Base-by-base conservation (phyloP, 2,797 vertebrate species). In the Oreochromis mossambicus region DNA sequence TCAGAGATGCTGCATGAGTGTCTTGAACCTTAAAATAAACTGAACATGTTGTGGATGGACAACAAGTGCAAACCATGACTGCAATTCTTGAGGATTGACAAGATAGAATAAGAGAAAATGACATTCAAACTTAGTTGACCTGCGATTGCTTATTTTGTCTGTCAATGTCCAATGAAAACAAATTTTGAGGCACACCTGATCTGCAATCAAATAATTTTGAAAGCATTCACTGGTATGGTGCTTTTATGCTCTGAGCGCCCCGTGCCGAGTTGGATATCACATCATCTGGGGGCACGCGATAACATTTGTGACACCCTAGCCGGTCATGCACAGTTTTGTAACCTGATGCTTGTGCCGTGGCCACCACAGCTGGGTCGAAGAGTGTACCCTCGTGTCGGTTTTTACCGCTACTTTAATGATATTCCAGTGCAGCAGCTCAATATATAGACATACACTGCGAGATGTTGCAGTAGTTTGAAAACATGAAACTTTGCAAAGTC, bases 21-120 rank as follows among this genome's bases (percentile, higher is more conserved):
- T 82, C 50, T 79, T 56, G 34, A 83, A 79, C 68, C 84, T 85
- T 88, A 86, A 94, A 94, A 93, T 89, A 93, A 91, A 90, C 82
- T 88, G 63, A 56, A 87, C 89, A 81, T 41, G 61, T 48, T 58
- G 51, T 82, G 58, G 78, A 79, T 81, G 63, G 90, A 80, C 80
- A 88, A 89, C 75, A 78, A 82, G 51, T 34, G 13, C 34, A 73
- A 86, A 43, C 6, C 41, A 48, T 21, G 21, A 79, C 46, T 55
- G 21, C 29, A 51, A 41, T 75, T 34, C 17, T 63, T 4, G n/a
- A 38, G 76, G 75, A 34, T 7, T 12, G 8, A 21, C 29, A 81
- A 50, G 38, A 82, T 21, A 77, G 29, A 82, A 70, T 80, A 29
- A 86, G 24, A 79, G 24, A 34, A 4, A 80, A 81, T 12, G 14